A percentile compares a stretch with the other conserved stretches of the same genome.
Conservation (phyloP, 2,113 vertebrate genomes). For the Callocephalon fimbriatum region DNA sequence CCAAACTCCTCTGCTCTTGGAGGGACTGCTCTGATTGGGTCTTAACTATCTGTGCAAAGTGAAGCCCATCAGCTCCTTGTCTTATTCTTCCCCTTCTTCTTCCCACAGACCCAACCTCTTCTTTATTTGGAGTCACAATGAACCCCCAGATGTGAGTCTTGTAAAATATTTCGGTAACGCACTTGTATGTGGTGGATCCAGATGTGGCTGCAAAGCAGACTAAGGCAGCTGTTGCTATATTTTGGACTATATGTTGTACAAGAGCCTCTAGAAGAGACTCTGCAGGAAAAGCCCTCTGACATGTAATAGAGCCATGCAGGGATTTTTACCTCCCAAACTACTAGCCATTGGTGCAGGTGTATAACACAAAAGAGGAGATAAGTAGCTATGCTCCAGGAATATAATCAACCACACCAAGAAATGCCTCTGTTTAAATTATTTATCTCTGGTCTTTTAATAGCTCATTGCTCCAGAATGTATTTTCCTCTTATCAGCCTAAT, state of each 20-base stretch:
- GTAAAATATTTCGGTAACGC: background rate
- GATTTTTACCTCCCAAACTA: background rate
- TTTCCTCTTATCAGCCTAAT: background rate
- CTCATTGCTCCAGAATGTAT: background rate
- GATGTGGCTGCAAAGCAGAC: background rate
- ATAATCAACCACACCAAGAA: background rate
- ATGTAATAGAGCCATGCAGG: background rate
- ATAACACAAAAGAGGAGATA: background rate
- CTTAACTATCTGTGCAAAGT: background rate
- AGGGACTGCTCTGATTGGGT: background rate
- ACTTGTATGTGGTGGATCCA: background rate
- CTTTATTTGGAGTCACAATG: background rate
- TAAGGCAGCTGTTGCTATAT: background rate
- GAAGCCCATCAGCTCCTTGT: background rate
- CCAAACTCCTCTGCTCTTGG: background rate
- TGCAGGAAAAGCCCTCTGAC: background rate
- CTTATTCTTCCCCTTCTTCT: background rate
- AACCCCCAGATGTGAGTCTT: fast-evolving
- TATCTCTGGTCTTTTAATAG: background rate
- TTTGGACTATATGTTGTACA: background rate
- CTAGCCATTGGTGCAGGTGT: background rate
- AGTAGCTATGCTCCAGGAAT: background rate
- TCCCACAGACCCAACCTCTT: background rate
- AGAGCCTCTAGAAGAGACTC: background rate
- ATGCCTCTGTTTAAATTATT: background rate